A percentile compares a stretch with the other conserved stretches of the same genome.
phyloP scores from a whole-genome alignment of 2,797 vertebrate genomes.

The Aulostomus chinensis region DNA sequence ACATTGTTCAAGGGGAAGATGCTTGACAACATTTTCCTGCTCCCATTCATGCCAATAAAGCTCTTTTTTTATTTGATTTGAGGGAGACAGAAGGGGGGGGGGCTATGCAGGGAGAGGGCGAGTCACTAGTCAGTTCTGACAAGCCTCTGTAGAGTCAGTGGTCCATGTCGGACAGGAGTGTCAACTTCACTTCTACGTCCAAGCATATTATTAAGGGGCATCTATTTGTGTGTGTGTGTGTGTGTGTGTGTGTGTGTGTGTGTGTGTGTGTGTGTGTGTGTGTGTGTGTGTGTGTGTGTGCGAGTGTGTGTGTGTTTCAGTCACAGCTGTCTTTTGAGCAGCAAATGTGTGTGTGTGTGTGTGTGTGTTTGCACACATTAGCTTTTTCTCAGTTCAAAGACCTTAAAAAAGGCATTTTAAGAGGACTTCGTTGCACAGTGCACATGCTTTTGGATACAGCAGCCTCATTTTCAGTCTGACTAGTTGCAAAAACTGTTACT shows the following conservation, averaged over 20 bases:
- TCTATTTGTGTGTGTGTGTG: slow-evolving; percentile 46
- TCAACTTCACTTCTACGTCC: slow-evolving; percentile 52
- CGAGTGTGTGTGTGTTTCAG: slow-evolving; percentile 21
- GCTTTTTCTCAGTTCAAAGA: slow-evolving; percentile 19
- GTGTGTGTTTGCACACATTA: slow-evolving; percentile 24
- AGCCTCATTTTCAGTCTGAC: slow-evolving; percentile 35
- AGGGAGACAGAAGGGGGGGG: slow-evolving; percentile 32
- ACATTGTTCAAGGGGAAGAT: slow-evolving; percentile 35
- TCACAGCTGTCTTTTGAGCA: slow-evolving; percentile 30
- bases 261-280: slow-evolving; percentile 7
- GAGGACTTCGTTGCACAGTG: slow-evolving; percentile 14
- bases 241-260: slow-evolving; percentile 3
- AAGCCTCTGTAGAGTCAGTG: slow-evolving; percentile 46
- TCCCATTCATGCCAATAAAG: slow-evolving; percentile 34
- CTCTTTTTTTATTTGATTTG: slow-evolving; percentile 54
- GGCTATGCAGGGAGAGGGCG: slow-evolving; percentile 20
- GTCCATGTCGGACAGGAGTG: slow-evolving; percentile 51
- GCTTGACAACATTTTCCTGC: slow-evolving; percentile 38
- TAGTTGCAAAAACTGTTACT: slow-evolving; percentile 14
- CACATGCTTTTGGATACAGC: slow-evolving; percentile 23
- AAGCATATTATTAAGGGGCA: slow-evolving; percentile 56
- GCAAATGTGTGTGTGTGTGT: slow-evolving; percentile 9
- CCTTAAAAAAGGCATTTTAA: slow-evolving; percentile 8
- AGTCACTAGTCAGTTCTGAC: slow-evolving; percentile 52
- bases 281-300: slow-evolving; percentile 9